Evolutionary conservation across 1,140 invertebrate genomes (phyloP).

Genomic region (Helicoverpa zea): DNA sequence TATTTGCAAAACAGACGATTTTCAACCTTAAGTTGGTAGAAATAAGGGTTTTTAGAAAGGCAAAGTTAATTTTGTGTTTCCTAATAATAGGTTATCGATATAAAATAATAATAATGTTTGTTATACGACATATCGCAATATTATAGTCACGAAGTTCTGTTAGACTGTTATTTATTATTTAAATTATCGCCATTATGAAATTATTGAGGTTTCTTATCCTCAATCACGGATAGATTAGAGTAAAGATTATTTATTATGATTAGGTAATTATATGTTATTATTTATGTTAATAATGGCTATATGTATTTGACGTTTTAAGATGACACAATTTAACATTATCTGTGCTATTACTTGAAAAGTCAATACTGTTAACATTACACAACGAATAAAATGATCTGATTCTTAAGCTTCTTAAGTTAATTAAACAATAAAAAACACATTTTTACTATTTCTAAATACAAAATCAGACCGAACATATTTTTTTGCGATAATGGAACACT

Average conservation of each 20-base stretch:
- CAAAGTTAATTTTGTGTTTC: neutral
- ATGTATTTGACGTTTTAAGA: neutral
- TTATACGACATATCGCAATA: slow-evolving; percentile 40
- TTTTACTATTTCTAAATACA: too few relatives aligned
- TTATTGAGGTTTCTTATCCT: slow-evolving; percentile 22
- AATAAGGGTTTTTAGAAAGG: neutral
- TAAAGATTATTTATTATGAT: slow-evolving; percentile 25
- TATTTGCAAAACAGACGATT: neutral
- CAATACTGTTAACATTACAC: too few relatives aligned
- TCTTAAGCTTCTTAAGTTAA: too few relatives aligned
- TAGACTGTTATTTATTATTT: slow-evolving; percentile 38
- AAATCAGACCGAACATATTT: too few relatives aligned
- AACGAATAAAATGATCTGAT: too few relatives aligned
- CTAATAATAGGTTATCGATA: slow-evolving; percentile 38
- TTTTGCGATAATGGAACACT: too few relatives aligned
- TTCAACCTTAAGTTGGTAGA: neutral
- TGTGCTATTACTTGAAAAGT: neutral
- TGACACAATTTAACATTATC: neutral
- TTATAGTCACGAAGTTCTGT: slow-evolving; percentile 36
- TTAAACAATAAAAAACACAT: too few relatives aligned
- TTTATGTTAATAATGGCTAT: neutral
- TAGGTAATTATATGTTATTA: neutral
- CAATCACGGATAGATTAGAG: slow-evolving; percentile 11
- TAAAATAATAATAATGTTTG: slow-evolving; percentile 34
- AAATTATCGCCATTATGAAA: slow-evolving; percentile 37